A percentile compares a stretch with the other conserved stretches of the same genome.
phyloP scores from a whole-genome alignment of 2,113 vertebrate genomes.

The Pituophis catenifer region DNA sequence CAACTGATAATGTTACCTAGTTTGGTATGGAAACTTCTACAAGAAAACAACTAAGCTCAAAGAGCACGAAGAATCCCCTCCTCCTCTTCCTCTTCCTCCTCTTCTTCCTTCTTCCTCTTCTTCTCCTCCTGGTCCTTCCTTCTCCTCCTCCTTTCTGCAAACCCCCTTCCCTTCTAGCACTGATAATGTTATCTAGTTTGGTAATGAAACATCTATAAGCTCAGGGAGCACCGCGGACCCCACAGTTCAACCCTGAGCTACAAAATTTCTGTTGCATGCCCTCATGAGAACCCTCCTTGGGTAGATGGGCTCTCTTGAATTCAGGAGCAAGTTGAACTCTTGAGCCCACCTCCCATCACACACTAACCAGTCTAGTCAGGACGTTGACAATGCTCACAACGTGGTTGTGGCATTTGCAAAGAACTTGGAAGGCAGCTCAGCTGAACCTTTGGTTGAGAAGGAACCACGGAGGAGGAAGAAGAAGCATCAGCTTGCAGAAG shows the following conservation, averaged over 20 bases:
- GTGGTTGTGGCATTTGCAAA: background rate
- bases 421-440: background rate
- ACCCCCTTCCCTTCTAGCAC: no score
- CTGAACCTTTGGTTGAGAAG: background rate
- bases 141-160: no score
- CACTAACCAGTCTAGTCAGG: background rate
- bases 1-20: no score
- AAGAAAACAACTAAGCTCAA: no score
- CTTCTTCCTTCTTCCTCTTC: no score
- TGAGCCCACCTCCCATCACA: background rate
- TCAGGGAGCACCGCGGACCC: no score
- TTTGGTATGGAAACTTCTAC: no score
- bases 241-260: background rate
- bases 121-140: no score
- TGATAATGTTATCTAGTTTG: no score
- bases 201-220: no score
- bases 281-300: background rate
- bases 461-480: background rate
- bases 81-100: no score
- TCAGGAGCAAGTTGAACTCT: background rate
- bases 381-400: background rate
- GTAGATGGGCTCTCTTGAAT: background rate
- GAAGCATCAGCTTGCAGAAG: background rate
- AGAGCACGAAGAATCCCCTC: no score
- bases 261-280: background rate